Evolutionary conservation across 2,113 vertebrate species (phyloP).

Genomic region (Epinephelus lanceolatus): DNA sequence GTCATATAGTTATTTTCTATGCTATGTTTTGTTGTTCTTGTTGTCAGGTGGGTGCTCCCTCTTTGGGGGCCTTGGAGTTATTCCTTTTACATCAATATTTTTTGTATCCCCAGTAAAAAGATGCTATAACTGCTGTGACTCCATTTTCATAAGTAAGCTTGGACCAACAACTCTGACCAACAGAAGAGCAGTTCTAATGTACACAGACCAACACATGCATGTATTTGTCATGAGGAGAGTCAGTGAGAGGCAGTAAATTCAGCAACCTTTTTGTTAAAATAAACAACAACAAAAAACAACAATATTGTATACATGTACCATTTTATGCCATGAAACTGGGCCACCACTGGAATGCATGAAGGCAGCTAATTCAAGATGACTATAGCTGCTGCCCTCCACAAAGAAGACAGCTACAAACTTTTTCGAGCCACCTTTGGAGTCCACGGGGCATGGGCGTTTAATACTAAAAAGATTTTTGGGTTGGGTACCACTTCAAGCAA

Average conservation of each 20-base stretch:
- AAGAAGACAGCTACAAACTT: constrained; percentile 3
- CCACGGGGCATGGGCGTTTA: constrained; percentile 6
- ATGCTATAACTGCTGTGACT: too few relatives aligned
- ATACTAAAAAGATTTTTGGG: constrained; percentile 29
- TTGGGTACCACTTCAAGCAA: constrained; percentile 31
- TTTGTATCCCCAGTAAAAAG: too few relatives aligned
- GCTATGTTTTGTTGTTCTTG: too few relatives aligned
- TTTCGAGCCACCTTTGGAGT: constrained; percentile 1
- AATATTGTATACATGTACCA: background rate
- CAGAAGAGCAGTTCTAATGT: too few relatives aligned
- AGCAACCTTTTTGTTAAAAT: too few relatives aligned
- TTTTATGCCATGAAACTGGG: background rate
- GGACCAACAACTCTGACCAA: too few relatives aligned
- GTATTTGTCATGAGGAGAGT: background rate
- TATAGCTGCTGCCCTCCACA: background rate
- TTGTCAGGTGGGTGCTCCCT: too few relatives aligned
- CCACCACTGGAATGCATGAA: background rate
- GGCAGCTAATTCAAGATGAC: background rate
- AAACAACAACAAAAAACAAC: background rate
- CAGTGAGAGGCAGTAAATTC: too few relatives aligned
- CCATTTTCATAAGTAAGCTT: too few relatives aligned
- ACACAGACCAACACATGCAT: background rate
- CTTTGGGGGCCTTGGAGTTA: too few relatives aligned
- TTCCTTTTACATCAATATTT: too few relatives aligned
- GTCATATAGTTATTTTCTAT: too few relatives aligned